Evolutionary conservation across 1,140 invertebrate genomes (phyloP).

Genomic region (Contarinia nasturtii): DNA sequence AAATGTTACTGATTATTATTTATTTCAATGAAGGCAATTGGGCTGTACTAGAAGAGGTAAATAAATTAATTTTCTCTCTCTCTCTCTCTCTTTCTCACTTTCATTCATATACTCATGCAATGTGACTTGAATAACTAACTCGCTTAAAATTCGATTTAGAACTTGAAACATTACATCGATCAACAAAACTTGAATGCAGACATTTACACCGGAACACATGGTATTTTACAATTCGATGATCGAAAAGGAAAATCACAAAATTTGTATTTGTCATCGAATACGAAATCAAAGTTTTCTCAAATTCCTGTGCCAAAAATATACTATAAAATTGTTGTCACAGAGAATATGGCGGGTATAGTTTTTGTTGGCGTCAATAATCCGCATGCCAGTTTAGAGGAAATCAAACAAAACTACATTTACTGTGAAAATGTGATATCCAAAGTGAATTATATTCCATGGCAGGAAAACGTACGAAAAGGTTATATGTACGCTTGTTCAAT

Average conservation of each 20-base stretch:
- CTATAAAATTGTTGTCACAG: slow-evolving; percentile 35
- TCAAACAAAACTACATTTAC: slow-evolving; percentile 24
- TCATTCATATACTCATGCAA: no score
- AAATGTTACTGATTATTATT: no score
- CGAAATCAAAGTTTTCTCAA: slow-evolving; percentile 13
- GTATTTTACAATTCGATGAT: slow-evolving; percentile 28
- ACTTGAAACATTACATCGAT: slow-evolving; percentile 21
- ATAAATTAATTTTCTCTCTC: no score
- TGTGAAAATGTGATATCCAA: slow-evolving; percentile 29
- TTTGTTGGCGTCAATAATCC: slow-evolving; percentile 40
- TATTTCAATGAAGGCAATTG: no score
- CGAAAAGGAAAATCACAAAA: slow-evolving; percentile 21
- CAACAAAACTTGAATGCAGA: slow-evolving; percentile 22
- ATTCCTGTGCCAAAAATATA: slow-evolving; percentile 34
- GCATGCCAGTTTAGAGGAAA: slow-evolving; percentile 21
- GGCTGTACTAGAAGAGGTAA: slow-evolving; percentile 27
- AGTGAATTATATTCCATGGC: slow-evolving; percentile 32
- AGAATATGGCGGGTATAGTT: slow-evolving; percentile 25
- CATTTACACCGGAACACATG: slow-evolving; percentile 37
- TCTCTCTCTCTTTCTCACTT: no score
- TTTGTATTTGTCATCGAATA: slow-evolving; percentile 28
- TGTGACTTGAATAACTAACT: no score
- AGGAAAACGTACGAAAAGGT: slow-evolving; percentile 29
- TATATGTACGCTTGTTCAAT: slow-evolving; percentile 45
- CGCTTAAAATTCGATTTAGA: no score